Evolutionary conservation across 2,888 invertebrate genomes (phyloP).

Genomic region (Aleiodes testaceus): DNA sequence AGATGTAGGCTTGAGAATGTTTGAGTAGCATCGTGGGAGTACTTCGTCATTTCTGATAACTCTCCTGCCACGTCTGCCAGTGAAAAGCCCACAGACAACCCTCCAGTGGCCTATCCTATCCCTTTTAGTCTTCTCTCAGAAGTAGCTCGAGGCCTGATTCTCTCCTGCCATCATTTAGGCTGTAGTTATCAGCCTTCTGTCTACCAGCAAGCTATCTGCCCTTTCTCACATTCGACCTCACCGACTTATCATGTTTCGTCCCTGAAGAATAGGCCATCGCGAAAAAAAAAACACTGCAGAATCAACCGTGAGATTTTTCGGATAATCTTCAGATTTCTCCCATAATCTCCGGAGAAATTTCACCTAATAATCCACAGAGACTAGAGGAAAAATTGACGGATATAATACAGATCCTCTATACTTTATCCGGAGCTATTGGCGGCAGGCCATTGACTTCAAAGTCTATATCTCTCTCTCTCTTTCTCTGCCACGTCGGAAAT

Average conservation of each 20-base stretch:
- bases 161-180: neutral
- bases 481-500: slow-evolving; percentile 23
- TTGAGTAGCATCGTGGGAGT: slow-evolving; percentile 67
- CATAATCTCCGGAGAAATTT: slow-evolving; percentile 10
- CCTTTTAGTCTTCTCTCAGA: slow-evolving; percentile 16
- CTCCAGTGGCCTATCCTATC: slow-evolving; percentile 18
- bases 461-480: no score
- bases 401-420: slow-evolving; percentile 25
- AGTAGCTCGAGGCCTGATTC: neutral
- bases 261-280: no score
- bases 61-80: slow-evolving; percentile 56
- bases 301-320: slow-evolving; percentile 18
- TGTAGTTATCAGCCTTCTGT: slow-evolving; percentile 14
- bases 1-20: slow-evolving; percentile 54
- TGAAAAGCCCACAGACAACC: neutral
- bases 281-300: no score
- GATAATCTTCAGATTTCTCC: neutral
- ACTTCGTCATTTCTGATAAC: slow-evolving; percentile 70
- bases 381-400: slow-evolving; percentile 4
- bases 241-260: neutral
- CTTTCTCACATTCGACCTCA: slow-evolving; percentile 14
- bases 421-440: slow-evolving; percentile 24
- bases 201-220: neutral
- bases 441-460: slow-evolving; percentile 30
- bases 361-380: neutral